Evolutionary conservation across 2,888 invertebrate genomes (phyloP).

Genomic region (Cantharis rustica): DNA sequence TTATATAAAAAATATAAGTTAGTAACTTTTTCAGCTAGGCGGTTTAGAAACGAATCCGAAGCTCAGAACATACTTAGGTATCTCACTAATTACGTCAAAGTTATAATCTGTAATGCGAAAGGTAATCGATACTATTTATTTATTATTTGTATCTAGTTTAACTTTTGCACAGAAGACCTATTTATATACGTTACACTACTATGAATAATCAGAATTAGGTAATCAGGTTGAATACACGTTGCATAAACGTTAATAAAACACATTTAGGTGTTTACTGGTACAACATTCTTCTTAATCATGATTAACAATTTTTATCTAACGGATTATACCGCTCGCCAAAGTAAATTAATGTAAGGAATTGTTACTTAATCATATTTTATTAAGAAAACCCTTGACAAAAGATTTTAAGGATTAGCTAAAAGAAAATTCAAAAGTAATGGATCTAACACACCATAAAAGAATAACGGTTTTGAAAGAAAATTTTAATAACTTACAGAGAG

Average conservation of each 20-base stretch:
- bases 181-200: too few relatives aligned
- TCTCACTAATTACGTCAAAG: too few relatives aligned
- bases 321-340: not conserved
- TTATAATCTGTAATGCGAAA: too few relatives aligned
- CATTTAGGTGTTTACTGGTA: not conserved
- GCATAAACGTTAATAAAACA: not conserved
- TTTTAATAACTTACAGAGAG: not conserved
- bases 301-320: not conserved
- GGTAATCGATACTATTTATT: too few relatives aligned
- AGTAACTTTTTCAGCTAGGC: too few relatives aligned
- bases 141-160: too few relatives aligned
- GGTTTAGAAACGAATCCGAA: too few relatives aligned
- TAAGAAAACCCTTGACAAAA: not conserved
- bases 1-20: too few relatives aligned
- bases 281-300: not conserved
- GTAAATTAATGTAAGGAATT: not conserved
- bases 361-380: not conserved
- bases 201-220: too few relatives aligned
- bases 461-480: not conserved
- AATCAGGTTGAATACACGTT: not conserved
- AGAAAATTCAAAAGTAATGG: not conserved
- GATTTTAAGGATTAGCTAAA: not conserved
- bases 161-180: too few relatives aligned
- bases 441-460: not conserved
- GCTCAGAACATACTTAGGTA: too few relatives aligned